Base-by-base conservation (phyloP, 2,113 vertebrate species). In the Salvelinus alpinus region DNA sequence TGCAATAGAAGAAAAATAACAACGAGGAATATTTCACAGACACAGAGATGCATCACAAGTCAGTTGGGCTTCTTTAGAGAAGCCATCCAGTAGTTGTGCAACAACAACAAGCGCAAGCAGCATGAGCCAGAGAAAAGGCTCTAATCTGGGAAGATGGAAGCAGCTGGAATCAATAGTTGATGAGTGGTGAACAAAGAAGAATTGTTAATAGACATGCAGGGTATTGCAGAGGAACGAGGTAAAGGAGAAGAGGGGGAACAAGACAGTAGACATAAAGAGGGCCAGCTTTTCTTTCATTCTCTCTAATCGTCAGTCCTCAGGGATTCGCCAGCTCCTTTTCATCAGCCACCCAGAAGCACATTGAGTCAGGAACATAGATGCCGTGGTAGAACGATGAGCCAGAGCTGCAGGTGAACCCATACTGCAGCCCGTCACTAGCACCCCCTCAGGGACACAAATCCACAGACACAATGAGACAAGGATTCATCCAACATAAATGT, bases 121-220 rank as follows among this genome's bases (percentile, higher is more conserved):
- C n/a, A 25, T 48, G 34, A 22, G 24, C 66, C 66, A 34, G 4
- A 24, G 44, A 44, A 9, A 22, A 70, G 29, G 38, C 44, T 24
- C 68, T 12, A 27, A 34, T 34, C 31, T 38, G 29, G 68, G 38
- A 48, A 70, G 14, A 14, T 20, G 60, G 31, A 72, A 51, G 38
- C 38, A 67, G 74, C 76, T 59, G 5, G 71, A 72, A 78, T 78
- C 67, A 77, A 73, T 71, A 71, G 34, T 66, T 81, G 71, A 81
- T 76, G 62, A 70, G 68, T 48, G 44, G 62, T 24, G 70, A 81
- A 51, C 62, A 64, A 8, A 76, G 71, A 25, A 64, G 67, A 77
- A 48, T 9, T 27, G 5, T 65, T 62, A 71, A 75, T 68, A 74
- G 67, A 47, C 27, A 70, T 22, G 3, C 68, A 24, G 68, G 1